These are phyloP conservation scores for Allacma fusca DNA, from an alignment of 2,888 invertebrate species.

Conservation along the genomic window DNA sequence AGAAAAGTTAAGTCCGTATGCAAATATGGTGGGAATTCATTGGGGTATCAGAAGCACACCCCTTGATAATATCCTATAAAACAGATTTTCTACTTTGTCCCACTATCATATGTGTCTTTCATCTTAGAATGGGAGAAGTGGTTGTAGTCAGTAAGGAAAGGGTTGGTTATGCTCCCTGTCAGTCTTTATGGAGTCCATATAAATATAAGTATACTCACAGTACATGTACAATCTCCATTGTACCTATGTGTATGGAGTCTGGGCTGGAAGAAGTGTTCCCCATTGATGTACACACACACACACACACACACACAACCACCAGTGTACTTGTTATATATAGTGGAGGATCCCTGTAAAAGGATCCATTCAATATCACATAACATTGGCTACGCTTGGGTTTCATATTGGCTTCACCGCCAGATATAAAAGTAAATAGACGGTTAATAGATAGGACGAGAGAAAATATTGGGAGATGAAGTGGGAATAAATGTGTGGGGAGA, in stretches of 20 bases:
- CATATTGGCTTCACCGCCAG: constrained; percentile 8
- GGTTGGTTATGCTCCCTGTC: constrained; percentile 5
- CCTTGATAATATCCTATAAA: constrained; percentile 26
- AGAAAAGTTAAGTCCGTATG: constrained; percentile 16
- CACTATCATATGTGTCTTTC: constrained; percentile 18
- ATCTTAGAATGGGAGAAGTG: constrained; percentile 5
- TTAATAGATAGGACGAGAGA: constrained; percentile 16
- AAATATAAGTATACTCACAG: neutral
- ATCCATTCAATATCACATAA: neutral
- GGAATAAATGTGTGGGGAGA: constrained; percentile 23
- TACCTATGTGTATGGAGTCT: no score
- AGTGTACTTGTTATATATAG: no score
- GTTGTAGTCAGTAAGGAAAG: neutral
- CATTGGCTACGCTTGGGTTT: constrained; percentile 6
- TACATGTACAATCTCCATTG: no score
- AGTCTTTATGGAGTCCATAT: neutral
- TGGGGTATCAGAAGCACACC: constrained; percentile 24
- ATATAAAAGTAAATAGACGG: constrained; percentile 21
- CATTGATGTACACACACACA: no score
- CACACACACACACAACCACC: no score
- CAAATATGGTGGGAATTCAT: constrained; percentile 34
- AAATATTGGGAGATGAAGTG: constrained; percentile 24
- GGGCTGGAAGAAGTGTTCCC: no score
- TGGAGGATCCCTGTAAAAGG: neutral
- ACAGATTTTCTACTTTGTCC: constrained; percentile 25